These are phyloP conservation scores for Philereme transversata DNA, from an alignment of 2,888 invertebrate species.

Conservation along the genomic window DNA sequence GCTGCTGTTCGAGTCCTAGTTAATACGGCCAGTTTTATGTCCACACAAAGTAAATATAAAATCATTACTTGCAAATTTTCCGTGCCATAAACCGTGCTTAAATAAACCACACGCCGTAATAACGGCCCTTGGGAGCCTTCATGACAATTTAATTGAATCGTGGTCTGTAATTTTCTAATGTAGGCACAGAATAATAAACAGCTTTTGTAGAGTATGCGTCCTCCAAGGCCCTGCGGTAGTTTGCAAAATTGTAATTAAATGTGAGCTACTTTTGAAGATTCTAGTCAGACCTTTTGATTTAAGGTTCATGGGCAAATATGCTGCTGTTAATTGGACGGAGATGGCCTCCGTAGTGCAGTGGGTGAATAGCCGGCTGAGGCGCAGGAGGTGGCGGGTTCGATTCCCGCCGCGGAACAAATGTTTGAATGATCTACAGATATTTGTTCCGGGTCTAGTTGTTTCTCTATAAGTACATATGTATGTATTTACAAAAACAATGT, in stretches of 20 bases:
- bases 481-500: no score
- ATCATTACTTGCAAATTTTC: constrained; percentile 29
- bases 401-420: no score
- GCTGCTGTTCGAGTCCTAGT: constrained; percentile 3
- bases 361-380: no score
- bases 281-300: no score
- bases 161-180: constrained; percentile 51
- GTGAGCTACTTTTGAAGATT: background rate
- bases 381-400: no score
- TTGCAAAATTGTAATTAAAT: constrained; percentile 12
- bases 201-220: constrained; percentile 16
- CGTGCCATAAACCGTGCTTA: constrained; percentile 44
- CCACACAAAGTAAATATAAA: constrained; percentile 18
- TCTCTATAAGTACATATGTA: no score
- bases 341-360: no score
- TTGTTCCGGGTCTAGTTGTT: no score
- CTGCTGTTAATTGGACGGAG: no score
- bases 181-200: constrained; percentile 33
- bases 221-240: constrained; percentile 22
- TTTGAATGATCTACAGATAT: no score
- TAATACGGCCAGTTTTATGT: constrained; percentile 14
- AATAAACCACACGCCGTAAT: constrained; percentile 54
- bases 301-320: no score
- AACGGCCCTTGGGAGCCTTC: constrained; percentile 53
- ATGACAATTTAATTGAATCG: constrained; percentile 69